A percentile compares a stretch with the other conserved stretches of the same genome.
phyloP scores from a whole-genome alignment of 2,113 vertebrate genomes.

The Callospermophilus lateralis region DNA sequence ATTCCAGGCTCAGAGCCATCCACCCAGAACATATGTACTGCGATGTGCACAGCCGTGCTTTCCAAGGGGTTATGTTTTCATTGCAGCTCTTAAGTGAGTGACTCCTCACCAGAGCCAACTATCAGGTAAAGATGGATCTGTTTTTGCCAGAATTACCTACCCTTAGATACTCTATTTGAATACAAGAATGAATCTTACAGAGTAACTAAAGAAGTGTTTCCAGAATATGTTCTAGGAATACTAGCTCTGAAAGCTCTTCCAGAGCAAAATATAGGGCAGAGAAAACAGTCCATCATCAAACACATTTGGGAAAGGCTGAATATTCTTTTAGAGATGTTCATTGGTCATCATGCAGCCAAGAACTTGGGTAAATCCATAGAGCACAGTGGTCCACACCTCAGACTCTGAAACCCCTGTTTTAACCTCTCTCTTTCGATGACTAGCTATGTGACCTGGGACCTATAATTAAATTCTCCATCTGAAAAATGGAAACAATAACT shows the following conservation, averaged over 20 bases:
- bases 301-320: not conserved
- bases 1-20: not conserved
- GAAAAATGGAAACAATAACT: not conserved
- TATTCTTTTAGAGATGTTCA: not conserved
- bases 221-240: not conserved
- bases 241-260: not conserved
- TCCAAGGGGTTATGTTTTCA: not conserved
- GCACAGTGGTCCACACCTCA: not conserved
- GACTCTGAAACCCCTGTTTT: not conserved
- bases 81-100: not conserved
- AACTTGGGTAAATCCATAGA: not conserved
- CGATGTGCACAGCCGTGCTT: not conserved
- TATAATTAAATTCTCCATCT: not conserved
- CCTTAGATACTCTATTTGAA: not conserved
- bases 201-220: not conserved
- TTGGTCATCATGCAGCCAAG: not conserved
- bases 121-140: not conserved
- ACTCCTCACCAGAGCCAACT: not conserved
- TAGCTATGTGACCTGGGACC: not conserved
- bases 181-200: constrained; percentile 7
- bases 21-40: not conserved
- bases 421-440: not conserved
- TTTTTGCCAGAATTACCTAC: not conserved
- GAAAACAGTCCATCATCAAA: not conserved
- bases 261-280: not conserved